Base-by-base conservation (phyloP, 1,140 invertebrate genomes). In the Panonychus citri region DNA sequence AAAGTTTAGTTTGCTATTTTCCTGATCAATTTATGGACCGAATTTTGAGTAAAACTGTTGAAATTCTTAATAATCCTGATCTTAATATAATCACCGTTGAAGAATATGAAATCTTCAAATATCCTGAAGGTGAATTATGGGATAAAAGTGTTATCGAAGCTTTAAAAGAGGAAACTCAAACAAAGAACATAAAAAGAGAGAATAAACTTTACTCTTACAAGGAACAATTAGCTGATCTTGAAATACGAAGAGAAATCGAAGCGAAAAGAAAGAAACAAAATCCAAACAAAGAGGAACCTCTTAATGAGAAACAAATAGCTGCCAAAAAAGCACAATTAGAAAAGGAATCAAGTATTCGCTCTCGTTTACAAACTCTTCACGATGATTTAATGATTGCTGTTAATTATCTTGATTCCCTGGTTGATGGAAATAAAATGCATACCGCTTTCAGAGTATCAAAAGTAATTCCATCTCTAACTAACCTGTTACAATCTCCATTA, bases 141-240 rank as follows among this genome's bases (percentile, higher is more conserved):
- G 87, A 98, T 70, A 90, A 84, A 68, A 81, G 78, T 65, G 78
- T 91, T 2, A 71, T 95, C 54, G 84, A 87, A 8, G 79, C 57
- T 12, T 39, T 57, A 49, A 66, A 65, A 59, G 70, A 74, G 53
- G 62, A 66, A 27, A 75, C 76, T 21, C 59, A 66, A 52, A 77
- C 78, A 19, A 81, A 83, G 72, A 95, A 97, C 64, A 77, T 97
- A 65, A 93, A 90, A 70, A 74, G 90, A 42, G 91, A 97, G 66
- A 96, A 85, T 67, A 97, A 95, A 73, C 84, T 81, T 3, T 97
- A 97, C 68, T 91, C 87, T 19, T 94, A 89, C 67, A 90, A 93
- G 67, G 93, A 97, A 63, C 93, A 97, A 68, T 73, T 93, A 64
- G 91, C 93, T 66, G 93, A 96, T 68, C 69, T 94, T 55, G 83